Conservation (phyloP, 2,113 vertebrate species). For the Saguinus midas region DNA sequence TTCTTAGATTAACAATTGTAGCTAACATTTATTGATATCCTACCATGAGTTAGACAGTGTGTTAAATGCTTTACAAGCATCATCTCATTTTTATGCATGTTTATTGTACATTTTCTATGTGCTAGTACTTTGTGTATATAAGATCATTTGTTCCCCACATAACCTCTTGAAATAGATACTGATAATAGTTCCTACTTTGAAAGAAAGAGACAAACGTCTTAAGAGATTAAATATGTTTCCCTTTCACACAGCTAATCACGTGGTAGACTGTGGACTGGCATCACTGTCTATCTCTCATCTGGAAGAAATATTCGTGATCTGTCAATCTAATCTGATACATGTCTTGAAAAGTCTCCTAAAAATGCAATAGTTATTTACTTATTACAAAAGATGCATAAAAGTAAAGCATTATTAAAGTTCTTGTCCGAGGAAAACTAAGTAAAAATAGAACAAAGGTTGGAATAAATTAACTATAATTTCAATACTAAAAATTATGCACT, state of each 20-base stretch:
- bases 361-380: conserved; percentile 2
- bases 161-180: not conserved
- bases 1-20: not conserved
- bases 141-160: not conserved
- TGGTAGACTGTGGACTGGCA: not conserved
- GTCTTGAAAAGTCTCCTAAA: not conserved
- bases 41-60: not conserved
- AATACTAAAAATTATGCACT: not conserved
- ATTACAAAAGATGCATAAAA: not conserved
- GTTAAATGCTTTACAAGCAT: not conserved
- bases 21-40: not conserved
- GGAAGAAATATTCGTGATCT: not conserved
- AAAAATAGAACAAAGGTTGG: not conserved
- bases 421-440: not conserved
- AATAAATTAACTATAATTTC: not conserved
- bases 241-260: not conserved
- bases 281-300: not conserved
- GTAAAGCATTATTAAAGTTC: conserved; percentile 2
- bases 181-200: not conserved
- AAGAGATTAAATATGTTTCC: not conserved
- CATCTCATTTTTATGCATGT: not conserved
- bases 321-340: not conserved
- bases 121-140: not conserved
- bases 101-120: not conserved
- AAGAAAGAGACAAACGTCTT: not conserved